Conservation (phyloP, 2,888 invertebrate species). For the Eilema caniola region DNA sequence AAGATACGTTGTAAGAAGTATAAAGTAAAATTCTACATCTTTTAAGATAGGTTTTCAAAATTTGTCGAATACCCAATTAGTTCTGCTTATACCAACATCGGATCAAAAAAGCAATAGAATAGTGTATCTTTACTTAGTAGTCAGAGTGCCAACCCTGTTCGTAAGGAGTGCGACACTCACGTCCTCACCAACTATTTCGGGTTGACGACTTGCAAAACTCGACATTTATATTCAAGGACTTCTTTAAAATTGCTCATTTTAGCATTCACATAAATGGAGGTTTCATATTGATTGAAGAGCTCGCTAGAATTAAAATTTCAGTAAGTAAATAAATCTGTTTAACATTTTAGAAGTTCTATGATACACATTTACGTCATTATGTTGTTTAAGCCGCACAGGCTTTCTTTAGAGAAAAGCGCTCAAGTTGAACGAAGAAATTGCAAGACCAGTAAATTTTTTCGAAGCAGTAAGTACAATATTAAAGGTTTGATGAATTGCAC, state of each 20-base stretch:
- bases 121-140: constrained; percentile 10
- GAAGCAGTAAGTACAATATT: constrained; percentile 5
- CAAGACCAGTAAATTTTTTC: constrained; percentile 1
- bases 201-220: constrained; percentile 53
- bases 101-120: constrained; percentile 15
- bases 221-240: constrained; percentile 53
- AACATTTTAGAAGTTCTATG: background rate
- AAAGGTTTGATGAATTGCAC: constrained; percentile 12
- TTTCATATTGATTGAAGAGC: constrained; percentile 31
- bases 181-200: constrained; percentile 46
- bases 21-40: too few relatives aligned
- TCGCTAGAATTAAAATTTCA: background rate
- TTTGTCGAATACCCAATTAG: background rate
- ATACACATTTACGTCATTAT: background rate
- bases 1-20: too few relatives aligned
- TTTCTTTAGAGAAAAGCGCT: background rate
- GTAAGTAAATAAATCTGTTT: background rate
- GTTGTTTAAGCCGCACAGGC: background rate
- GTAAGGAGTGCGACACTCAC: constrained; percentile 42
- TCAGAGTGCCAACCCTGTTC: constrained; percentile 38
- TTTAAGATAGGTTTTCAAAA: too few relatives aligned
- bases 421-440: constrained; percentile 9
- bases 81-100: background rate
- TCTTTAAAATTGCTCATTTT: constrained; percentile 48
- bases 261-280: constrained; percentile 45